Evolutionary conservation across 2,888 invertebrate species (phyloP).

Genomic region (Glaucopsyche alexis): DNA sequence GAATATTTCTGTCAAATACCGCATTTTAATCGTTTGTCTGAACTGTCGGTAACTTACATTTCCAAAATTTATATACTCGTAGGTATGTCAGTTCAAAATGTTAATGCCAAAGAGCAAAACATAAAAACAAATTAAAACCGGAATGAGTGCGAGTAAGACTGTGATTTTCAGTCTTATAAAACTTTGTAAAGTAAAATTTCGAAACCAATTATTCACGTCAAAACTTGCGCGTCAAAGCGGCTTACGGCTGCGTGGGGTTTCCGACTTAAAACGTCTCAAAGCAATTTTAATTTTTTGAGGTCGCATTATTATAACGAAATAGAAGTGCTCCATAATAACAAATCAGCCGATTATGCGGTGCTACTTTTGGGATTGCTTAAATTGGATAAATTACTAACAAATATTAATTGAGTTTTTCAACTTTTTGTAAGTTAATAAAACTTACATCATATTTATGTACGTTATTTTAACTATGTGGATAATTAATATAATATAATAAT

Average conservation of each 20-base stretch:
- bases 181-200: conserved; percentile 10
- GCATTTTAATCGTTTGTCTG: too few relatives aligned
- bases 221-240: conserved; percentile 20
- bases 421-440: too few relatives aligned
- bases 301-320: conserved; percentile 17
- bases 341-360: neutral
- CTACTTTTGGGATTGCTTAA: neutral
- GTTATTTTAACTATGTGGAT: too few relatives aligned
- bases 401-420: too few relatives aligned
- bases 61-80: too few relatives aligned
- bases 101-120: neutral
- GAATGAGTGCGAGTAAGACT: neutral
- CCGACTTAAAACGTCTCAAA: conserved; percentile 5
- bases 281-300: conserved; percentile 27
- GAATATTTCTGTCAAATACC: too few relatives aligned
- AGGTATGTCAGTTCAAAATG: neutral
- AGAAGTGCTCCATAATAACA: conserved; percentile 10
- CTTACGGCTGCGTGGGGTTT: conserved; percentile 23
- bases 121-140: neutral
- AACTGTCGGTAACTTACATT: too few relatives aligned
- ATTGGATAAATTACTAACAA: neutral
- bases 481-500: too few relatives aligned
- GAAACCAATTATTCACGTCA: conserved; percentile 28
- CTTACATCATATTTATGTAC: too few relatives aligned
- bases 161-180: conserved; percentile 13